Conservation (phyloP, 2,888 invertebrate genomes). For the Calameuta filiformis region DNA sequence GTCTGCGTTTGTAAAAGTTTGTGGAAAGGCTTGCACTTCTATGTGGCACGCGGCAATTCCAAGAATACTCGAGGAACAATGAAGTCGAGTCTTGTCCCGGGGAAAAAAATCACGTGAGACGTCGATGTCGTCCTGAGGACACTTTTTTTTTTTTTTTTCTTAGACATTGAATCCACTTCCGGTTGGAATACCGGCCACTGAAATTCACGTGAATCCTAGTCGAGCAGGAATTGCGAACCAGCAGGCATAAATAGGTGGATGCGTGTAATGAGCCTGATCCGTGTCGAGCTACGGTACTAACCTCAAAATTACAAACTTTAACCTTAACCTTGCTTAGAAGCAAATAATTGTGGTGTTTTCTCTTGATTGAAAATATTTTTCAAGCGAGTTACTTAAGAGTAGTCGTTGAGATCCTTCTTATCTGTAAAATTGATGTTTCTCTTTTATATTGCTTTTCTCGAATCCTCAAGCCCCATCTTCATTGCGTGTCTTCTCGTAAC, state of each 20-base stretch:
- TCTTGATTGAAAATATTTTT: not conserved
- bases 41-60: not conserved
- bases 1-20: not conserved
- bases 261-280: not conserved
- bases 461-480: not conserved
- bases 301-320: not conserved
- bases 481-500: not conserved
- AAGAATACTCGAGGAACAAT: not conserved
- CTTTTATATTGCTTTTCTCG: not conserved
- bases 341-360: not conserved
- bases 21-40: not conserved
- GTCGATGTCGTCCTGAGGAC: not conserved
- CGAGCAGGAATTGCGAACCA: not conserved
- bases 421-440: not conserved
- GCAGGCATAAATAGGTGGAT: not conserved
- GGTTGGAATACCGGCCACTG: not conserved
- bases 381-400: not conserved
- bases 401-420: not conserved
- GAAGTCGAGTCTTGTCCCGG: not conserved
- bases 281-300: not conserved
- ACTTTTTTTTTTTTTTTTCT: not conserved
- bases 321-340: not conserved
- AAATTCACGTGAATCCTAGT: not conserved
- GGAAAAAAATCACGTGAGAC: not conserved
- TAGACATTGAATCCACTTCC: not conserved